These are phyloP conservation scores for human DNA, from an alignment of 2,113 vertebrate species.

Conservation along the genomic window DNA sequence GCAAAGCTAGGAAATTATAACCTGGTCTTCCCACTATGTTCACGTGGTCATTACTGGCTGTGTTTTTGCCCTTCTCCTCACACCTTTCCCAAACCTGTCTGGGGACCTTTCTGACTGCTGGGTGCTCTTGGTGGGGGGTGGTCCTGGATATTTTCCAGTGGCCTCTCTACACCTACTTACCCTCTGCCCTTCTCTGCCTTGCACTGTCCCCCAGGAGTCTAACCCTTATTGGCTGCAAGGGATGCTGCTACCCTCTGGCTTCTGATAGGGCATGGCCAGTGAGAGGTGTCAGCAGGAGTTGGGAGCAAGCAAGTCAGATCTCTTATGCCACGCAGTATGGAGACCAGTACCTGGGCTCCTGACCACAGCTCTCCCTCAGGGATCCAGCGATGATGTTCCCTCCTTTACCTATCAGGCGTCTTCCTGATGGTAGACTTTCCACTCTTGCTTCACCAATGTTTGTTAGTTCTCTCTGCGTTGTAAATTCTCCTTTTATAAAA, in stretches of 20 bases:
- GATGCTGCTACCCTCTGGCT: neutral
- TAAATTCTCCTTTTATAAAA: neutral
- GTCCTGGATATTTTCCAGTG: neutral
- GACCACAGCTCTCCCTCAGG: neutral
- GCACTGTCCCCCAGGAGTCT: fast-evolving
- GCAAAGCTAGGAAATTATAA: fast-evolving
- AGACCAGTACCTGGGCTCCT: neutral
- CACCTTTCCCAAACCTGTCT: neutral
- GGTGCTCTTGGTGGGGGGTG: neutral
- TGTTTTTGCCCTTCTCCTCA: neutral
- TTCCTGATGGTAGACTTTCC: neutral
- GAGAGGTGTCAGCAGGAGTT: fast-evolving
- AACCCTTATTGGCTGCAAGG: too few species aligned
- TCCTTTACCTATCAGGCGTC: too few species aligned
- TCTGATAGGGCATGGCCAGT: neutral
- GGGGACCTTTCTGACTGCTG: neutral
- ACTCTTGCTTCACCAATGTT: neutral
- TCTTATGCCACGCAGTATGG: neutral
- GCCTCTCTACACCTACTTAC: fast-evolving
- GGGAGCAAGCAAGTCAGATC: neutral
- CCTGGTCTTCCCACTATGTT: fast-evolving
- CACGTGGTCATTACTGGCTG: fast-evolving
- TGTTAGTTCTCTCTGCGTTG: neutral
- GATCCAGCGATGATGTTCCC: neutral
- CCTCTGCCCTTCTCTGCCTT: neutral